phyloP scores from a whole-genome alignment of 2,113 vertebrate species.

The Scophthalmus maximus region DNA sequence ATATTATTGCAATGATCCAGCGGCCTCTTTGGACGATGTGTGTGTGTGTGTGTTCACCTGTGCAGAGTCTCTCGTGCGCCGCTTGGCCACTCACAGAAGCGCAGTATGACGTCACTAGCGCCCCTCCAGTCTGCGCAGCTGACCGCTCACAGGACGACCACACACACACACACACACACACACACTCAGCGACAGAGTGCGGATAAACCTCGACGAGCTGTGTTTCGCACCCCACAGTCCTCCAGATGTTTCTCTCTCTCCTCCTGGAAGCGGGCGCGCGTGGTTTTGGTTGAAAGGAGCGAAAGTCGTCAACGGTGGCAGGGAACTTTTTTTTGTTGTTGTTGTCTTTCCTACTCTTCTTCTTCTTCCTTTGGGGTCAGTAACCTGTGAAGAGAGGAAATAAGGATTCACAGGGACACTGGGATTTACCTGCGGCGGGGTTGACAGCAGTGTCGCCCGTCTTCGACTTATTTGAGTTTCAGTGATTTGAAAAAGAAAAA shows the following conservation, averaged over 20 bases:
- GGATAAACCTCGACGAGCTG: slow-evolving; percentile 23
- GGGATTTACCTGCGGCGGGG: slow-evolving; percentile 31
- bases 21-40: too few species aligned
- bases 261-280: slow-evolving; percentile 44
- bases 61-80: background rate
- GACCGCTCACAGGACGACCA: slow-evolving; percentile 11
- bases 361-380: slow-evolving; percentile 58
- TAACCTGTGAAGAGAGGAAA: slow-evolving; percentile 64
- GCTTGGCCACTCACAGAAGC: slow-evolving; percentile 31
- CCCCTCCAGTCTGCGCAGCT: slow-evolving; percentile 44
- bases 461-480: background rate
- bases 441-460: too few species aligned
- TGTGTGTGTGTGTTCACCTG: slow-evolving; percentile 24
- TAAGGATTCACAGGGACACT: slow-evolving; percentile 50
- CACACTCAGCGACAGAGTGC: background rate
- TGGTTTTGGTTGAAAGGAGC: slow-evolving; percentile 61
- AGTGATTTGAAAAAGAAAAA: background rate
- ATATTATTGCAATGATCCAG: too few species aligned
- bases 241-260: slow-evolving; percentile 60
- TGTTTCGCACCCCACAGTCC: background rate
- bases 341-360: background rate
- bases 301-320: slow-evolving; percentile 9
- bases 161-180: background rate
- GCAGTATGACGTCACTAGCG: slow-evolving; percentile 66
- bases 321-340: slow-evolving; percentile 11